Conservation (phyloP, 2,113 vertebrate genomes). For the Saguinus imperator region DNA sequence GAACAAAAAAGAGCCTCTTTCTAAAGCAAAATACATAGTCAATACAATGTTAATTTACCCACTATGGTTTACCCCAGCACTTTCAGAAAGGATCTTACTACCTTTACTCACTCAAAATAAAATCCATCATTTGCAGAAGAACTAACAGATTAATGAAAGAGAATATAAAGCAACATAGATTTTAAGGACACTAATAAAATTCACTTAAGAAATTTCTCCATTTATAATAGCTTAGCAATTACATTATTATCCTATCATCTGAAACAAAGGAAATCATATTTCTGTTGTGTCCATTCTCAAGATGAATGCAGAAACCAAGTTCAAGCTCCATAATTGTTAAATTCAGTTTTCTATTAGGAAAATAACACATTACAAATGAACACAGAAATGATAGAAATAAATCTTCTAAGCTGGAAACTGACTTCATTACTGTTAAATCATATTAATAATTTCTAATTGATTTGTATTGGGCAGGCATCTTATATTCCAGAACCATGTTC, state of each 20-base stretch:
- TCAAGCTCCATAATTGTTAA: neutral
- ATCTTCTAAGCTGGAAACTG: constrained; percentile 54
- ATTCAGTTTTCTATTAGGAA: constrained; percentile 1
- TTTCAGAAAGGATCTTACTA: neutral
- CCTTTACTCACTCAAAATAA: neutral
- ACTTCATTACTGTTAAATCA: constrained; percentile 62
- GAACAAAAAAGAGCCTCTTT: neutral
- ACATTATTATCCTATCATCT: neutral
- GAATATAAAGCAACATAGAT: neutral
- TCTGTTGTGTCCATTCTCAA: neutral
- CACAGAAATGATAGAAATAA: constrained; percentile 49
- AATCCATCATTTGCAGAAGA: neutral
- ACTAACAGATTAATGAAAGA: neutral
- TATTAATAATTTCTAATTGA: constrained; percentile 70
- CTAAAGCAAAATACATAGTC: neutral
- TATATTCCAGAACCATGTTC: constrained; percentile 8
- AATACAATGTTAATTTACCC: neutral
- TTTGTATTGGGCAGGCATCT: constrained; percentile 56
- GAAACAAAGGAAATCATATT: constrained; percentile 16
- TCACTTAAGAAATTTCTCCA: neutral
- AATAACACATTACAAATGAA: constrained; percentile 43
- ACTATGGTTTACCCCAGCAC: neutral
- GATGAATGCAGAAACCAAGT: neutral
- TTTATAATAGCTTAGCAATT: neutral
- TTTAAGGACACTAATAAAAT: neutral